These are phyloP conservation scores for Leptinotarsa haldemani DNA, from an alignment of 2,888 invertebrate genomes.

Conservation along the genomic window DNA sequence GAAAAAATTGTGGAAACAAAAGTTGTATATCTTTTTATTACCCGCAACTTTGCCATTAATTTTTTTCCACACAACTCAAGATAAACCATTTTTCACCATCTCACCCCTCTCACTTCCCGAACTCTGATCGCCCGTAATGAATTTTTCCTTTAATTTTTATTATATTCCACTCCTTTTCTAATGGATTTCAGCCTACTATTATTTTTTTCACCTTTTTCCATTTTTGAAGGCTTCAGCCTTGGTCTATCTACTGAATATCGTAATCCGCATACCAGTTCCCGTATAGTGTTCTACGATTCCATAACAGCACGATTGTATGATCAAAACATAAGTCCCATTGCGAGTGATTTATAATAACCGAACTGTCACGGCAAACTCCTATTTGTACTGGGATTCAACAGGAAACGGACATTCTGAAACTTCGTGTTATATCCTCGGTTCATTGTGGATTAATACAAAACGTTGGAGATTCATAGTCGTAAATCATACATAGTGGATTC, in stretches of 20 bases:
- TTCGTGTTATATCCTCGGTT: neutral
- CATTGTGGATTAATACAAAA: constrained; percentile 14
- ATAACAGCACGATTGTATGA: neutral
- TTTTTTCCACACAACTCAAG: too few species aligned
- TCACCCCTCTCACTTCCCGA: too few species aligned
- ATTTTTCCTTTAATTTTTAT: too few species aligned
- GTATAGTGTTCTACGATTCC: neutral
- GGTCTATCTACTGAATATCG: neutral
- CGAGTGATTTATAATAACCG: neutral
- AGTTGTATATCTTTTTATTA: too few species aligned
- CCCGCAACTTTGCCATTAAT: too few species aligned
- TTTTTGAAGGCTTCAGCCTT: too few species aligned
- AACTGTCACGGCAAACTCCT: constrained; percentile 23
- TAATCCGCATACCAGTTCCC: neutral
- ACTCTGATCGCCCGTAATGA: too few species aligned
- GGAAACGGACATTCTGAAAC: constrained; percentile 26
- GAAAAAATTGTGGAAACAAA: too few species aligned
- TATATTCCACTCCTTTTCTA: too few species aligned
- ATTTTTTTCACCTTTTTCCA: too few species aligned
- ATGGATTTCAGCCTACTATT: too few species aligned
- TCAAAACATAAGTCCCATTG: neutral
- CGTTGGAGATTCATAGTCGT: constrained; percentile 10
- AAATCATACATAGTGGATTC: neutral
- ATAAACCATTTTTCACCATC: too few species aligned
- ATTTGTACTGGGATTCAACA: constrained; percentile 28